phyloP scores from a whole-genome alignment of 2,888 invertebrate genomes.

The Drosophila macrothrix region DNA sequence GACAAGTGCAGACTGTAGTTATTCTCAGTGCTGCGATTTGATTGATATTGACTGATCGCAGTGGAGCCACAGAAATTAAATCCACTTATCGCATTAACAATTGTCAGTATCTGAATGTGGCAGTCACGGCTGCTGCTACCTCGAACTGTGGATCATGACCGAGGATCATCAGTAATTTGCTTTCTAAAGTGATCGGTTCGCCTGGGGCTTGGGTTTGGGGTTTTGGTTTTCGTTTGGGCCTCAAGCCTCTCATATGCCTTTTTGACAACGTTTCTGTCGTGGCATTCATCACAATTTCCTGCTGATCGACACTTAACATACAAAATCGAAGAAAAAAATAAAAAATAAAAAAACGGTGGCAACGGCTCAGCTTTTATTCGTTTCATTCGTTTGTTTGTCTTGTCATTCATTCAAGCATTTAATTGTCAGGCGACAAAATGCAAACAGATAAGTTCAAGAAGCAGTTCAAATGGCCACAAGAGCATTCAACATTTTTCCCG shows the following conservation, averaged over 20 bases:
- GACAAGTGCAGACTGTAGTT: constrained; percentile 63
- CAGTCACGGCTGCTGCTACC: constrained; percentile 55
- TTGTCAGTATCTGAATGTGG: constrained; percentile 68
- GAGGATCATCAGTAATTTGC: constrained; percentile 75
- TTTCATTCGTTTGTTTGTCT: constrained; percentile 56
- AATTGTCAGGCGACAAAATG: constrained; percentile 79
- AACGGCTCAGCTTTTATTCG: constrained; percentile 23
- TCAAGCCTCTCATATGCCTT: constrained; percentile 56
- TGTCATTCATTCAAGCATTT: constrained; percentile 76
- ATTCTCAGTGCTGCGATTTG: constrained; percentile 45
- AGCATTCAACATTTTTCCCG: constrained; percentile 58
- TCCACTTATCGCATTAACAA: constrained; percentile 64
- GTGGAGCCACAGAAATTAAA: constrained; percentile 48
- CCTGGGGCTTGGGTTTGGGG: constrained; percentile 10
- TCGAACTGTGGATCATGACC: constrained; percentile 62
- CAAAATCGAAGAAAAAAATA: not conserved
- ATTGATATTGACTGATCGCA: constrained; percentile 70
- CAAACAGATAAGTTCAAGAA: constrained; percentile 75
- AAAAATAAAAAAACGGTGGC: constrained; percentile 23
- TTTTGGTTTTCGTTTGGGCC: constrained; percentile 7
- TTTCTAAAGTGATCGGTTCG: constrained; percentile 69
- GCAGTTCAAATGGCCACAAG: constrained; percentile 60
- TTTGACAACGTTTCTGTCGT: constrained; percentile 55
- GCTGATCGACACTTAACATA: constrained; percentile 69
- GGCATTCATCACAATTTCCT: constrained; percentile 66